Evolutionary conservation across 2,113 vertebrate species (phyloP).

Genomic region (Cygnus buccinator): DNA sequence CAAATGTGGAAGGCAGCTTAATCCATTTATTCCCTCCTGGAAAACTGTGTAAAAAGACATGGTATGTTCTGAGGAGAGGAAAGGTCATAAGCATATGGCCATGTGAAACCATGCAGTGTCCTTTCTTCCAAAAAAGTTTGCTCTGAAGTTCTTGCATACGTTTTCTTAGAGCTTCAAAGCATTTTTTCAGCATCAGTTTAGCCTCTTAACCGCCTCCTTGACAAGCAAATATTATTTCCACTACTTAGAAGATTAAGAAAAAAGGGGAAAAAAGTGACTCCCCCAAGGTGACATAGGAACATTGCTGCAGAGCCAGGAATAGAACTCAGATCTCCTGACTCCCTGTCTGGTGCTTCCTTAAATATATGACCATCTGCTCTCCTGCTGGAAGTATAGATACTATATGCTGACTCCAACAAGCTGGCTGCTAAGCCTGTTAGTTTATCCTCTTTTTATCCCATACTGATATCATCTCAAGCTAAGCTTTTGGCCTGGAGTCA

Average conservation of each 20-base stretch:
- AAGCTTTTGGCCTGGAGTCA: constrained; percentile 61
- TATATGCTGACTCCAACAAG: constrained; percentile 62
- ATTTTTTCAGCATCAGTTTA: not conserved
- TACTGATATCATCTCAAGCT: constrained; percentile 60
- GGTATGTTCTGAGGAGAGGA: not conserved
- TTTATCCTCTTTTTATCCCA: constrained; percentile 61
- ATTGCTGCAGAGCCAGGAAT: constrained; percentile 59
- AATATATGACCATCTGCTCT: constrained; percentile 69
- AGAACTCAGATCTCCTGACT: constrained; percentile 63
- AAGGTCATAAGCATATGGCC: not conserved
- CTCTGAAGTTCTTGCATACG: not conserved
- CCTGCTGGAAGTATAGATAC: constrained; percentile 57
- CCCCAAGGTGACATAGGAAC: constrained; percentile 61
- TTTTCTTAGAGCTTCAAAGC: not conserved
- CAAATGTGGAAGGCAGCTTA: constrained; percentile 9
- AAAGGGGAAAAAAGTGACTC: not conserved
- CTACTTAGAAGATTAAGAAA: constrained; percentile 53
- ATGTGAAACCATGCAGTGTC: not conserved
- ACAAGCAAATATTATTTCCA: constrained; percentile 46
- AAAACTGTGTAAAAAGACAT: not conserved
- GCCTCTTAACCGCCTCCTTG: not conserved
- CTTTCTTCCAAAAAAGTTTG: not conserved
- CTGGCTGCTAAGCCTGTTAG: constrained; percentile 65
- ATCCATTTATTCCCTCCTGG: constrained; percentile 30
- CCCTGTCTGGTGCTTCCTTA: constrained; percentile 62